Evolutionary conservation across 2,113 vertebrate species (phyloP).

Genomic region (Notechis scutatus): DNA sequence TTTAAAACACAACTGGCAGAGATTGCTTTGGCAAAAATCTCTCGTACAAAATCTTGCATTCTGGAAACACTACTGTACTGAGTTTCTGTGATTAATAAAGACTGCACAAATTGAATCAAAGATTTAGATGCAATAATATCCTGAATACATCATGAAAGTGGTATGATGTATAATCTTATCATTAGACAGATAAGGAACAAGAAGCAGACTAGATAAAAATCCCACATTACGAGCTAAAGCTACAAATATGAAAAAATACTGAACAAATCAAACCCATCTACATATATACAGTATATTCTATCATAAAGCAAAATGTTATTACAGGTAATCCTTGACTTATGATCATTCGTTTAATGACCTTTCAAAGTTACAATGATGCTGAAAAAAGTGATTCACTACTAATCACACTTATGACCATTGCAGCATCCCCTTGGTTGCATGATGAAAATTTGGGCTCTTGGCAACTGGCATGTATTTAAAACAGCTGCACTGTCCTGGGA

Average conservation of each 20-base stretch:
- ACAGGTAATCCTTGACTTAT: neutral
- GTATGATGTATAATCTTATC: constrained; percentile 41
- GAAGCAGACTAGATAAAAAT: constrained; percentile 37
- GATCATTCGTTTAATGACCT: neutral
- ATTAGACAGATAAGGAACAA: constrained; percentile 29
- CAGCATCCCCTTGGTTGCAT: neutral
- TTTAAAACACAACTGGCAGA: neutral
- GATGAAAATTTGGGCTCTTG: neutral
- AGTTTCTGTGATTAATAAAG: neutral
- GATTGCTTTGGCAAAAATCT: neutral
- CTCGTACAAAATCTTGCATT: neutral
- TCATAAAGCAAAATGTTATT: constrained; percentile 41
- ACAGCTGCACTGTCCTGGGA: neutral
- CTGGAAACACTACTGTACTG: neutral
- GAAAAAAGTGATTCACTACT: neutral
- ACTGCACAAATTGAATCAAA: constrained; percentile 52
- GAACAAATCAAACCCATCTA: constrained; percentile 58
- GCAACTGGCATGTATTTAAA: neutral
- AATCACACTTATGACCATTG: neutral
- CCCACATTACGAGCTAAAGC: constrained; percentile 50
- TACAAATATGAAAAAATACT: constrained; percentile 37
- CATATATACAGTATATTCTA: constrained; percentile 55
- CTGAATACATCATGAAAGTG: constrained; percentile 35
- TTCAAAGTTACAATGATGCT: neutral
- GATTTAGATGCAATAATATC: constrained; percentile 31